Evolutionary conservation across 2,113 vertebrate genomes (phyloP), one percentile per base, ranked within the genome.

Genomic region (Phoenicopterus ruber): DNA sequence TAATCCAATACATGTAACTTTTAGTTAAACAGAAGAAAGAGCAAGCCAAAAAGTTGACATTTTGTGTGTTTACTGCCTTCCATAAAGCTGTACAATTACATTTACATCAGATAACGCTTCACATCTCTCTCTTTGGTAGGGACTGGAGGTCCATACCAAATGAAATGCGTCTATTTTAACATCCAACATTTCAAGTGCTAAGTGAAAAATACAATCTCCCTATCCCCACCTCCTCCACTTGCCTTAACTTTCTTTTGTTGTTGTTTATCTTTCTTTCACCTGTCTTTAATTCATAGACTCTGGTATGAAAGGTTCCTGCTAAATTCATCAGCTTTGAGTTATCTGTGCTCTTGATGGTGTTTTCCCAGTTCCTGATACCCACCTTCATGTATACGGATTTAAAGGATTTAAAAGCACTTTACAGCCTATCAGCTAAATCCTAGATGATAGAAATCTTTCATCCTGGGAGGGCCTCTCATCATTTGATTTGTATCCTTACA

Each of bases 11-110:
- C 49, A 95, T 79, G 73, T 11, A 81, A 82, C 91, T 96, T 97
- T 89, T 66, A 95, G 90, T 94, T 96, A 96, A 97, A 95, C 71
- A 97, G 94, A 97, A 96, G 88, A 49, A 62, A 57, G 55, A 92
- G 44, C 73, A 89, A 97, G 83, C 50, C n/a, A 82, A 82, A 90
- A 88, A 70, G 44, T 67, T 92, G 20, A 62, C 66, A 82, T 94
- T 96, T 96, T 69, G 21, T 73, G 55, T 55, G 59, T 20, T 90
- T 63, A 58, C 66, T 94, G 76, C 88, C 58, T 97, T 83, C 58
- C 82, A 74, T 74, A 71, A 82, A 95, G 91, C 70, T 91, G 67
- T 96, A 87, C 81, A 88, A 89, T 95, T 95, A 71, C 11, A 63
- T 93, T 93, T 95, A 24, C 36, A 74, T 88, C 73, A 79, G 90